Base-by-base conservation (phyloP, 2,888 invertebrate species). In the Leptogaster cylindrica region DNA sequence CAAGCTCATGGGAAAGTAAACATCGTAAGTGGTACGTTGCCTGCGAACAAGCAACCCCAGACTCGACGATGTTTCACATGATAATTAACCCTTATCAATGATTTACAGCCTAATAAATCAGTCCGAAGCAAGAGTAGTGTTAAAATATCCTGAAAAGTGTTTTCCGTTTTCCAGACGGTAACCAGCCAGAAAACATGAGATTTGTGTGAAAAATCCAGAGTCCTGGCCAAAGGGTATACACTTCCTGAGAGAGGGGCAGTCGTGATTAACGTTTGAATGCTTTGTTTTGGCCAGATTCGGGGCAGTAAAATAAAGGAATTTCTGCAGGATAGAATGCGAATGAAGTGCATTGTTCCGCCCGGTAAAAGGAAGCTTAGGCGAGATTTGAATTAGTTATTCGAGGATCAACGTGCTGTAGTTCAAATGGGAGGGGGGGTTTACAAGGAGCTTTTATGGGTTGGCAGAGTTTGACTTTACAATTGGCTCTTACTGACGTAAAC, bases 1-100 rank as follows among this genome's bases (percentile, higher is more conserved):
- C 58, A 58, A 58, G 58, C 58, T 58, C 58, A 58, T 58, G 58
- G 58, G 58, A 58, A 58, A 58, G 58, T 39, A 58, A 58, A 58
- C 39, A 58, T 41, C 25, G 58, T 36, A 58, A 58, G 41, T 58
- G 58, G 39, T 41, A 41, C 41, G 39, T 58, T 58, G 39, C 23
- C 25, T 12, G n/a, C 58, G 8, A 58, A 39, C 58, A 58, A 58
- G 39, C 25, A 58, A 41, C 23, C 28, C 58, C 39, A 14, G 36
- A 58, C 58, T 55, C 52, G 52, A 69, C 69, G 64, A 69, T 69
- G 69, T 69, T 69, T 67, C 69, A 69, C 69, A 69, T 69, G 69
- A 69, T 69, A 69, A 69, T 69, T 69, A 69, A 69, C 69, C 69
- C 69, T 69, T 69, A 69, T 69, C 69, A 69, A 69, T 69, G 69